Evolutionary conservation across 1,140 invertebrate species (phyloP).

Genomic region (Carposina sasakii): DNA sequence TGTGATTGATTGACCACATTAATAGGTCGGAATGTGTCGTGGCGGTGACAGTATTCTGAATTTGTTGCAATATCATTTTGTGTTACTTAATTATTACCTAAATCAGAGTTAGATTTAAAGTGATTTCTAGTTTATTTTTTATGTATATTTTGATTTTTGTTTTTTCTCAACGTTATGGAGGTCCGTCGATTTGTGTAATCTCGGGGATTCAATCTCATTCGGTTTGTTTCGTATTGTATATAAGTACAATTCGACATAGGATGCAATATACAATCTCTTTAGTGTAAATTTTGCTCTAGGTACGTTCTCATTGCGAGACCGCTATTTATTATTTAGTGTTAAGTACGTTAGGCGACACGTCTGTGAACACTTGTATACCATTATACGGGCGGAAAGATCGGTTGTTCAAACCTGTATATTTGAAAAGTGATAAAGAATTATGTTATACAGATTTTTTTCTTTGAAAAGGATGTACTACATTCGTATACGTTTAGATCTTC

Average conservation of each 20-base stretch:
- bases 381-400: conserved; percentile 52
- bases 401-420: conserved; percentile 54
- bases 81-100: conserved; percentile 64
- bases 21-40: conserved; percentile 13
- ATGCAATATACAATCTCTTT: conserved; percentile 65
- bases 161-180: conserved; percentile 31
- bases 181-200: conserved; percentile 59
- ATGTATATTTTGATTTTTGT: conserved; percentile 66
- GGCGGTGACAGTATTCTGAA: conserved; percentile 43
- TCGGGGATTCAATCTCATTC: conserved; percentile 67
- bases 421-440: conserved; percentile 63
- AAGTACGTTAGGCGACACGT: conserved; percentile 59
- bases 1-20: conserved; percentile 25
- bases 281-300: conserved; percentile 66
- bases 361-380: conserved; percentile 69
- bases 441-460: conserved; percentile 59
- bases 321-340: conserved; percentile 71
- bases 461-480: conserved; percentile 59
- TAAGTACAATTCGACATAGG: conserved; percentile 43
- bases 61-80: conserved; percentile 64
- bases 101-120: conserved; percentile 58
- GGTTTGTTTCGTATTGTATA: conserved; percentile 47
- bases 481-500: conserved; percentile 64
- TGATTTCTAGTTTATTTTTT: conserved; percentile 48
- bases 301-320: conserved; percentile 49